A percentile compares a stretch with the other conserved stretches of the same genome.
Conservation (phyloP, 2,888 invertebrate genomes). For the Rotaria sp. region DNA sequence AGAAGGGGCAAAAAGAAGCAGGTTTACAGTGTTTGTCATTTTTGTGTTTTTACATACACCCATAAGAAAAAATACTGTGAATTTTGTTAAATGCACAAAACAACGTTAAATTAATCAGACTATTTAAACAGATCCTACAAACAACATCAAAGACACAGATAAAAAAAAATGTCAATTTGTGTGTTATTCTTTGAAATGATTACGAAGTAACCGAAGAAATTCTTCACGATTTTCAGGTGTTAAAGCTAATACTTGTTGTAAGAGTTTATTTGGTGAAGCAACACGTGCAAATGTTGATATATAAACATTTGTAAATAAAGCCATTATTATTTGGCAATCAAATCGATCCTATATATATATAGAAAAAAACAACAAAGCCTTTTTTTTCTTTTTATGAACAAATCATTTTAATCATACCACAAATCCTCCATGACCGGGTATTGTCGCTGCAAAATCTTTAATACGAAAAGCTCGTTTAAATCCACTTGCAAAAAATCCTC, state of each 20-base stretch:
- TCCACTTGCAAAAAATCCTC: constrained; percentile 98
- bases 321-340: constrained; percentile 99
- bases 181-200: constrained; percentile 6
- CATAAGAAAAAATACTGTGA: no score
- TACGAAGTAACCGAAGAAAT: constrained; percentile 70
- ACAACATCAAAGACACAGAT: background rate
- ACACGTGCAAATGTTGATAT: constrained; percentile 92
- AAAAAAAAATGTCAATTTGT: background rate
- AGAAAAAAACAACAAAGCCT: background rate
- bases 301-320: constrained; percentile 97
- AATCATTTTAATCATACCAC: constrained; percentile 60
- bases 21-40: background rate
- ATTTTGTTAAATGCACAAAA: background rate
- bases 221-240: constrained; percentile 90
- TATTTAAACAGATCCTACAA: background rate
- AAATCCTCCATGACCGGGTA: constrained; percentile 97
- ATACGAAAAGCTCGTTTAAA: constrained; percentile 99
- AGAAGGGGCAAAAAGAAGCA: background rate
- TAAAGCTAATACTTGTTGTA: constrained; percentile 83
- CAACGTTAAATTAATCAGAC: background rate
- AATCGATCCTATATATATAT: constrained; percentile 69
- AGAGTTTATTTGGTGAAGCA: constrained; percentile 83
- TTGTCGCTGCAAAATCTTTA: constrained; percentile 98
- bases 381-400: background rate
- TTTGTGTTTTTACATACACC: background rate